Base-by-base conservation (phyloP, 64 coral and sea anemone species). In the Montipora sp. region DNA sequence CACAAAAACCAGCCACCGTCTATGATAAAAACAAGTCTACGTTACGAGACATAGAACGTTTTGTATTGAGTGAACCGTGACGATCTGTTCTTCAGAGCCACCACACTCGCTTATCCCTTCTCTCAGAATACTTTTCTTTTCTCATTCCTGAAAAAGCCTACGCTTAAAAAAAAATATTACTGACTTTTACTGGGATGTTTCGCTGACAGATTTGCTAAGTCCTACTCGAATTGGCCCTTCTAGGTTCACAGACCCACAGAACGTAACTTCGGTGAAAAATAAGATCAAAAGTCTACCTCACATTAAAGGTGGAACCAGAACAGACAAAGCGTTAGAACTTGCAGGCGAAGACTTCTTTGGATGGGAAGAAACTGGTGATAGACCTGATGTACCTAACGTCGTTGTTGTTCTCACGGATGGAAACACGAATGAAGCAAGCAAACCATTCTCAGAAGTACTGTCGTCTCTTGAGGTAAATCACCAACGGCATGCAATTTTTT, bases 341-440 rank as follows among this genome's bases (percentile, higher is more conserved):
- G 82, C 82, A 20, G 8, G 61, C 3, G 18, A 70, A 70, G 47
- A 85, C 3, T 50, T 85, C 19, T 85, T 85, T 50, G 82, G 82
- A 8, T 85, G 82, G 82, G 46, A 50, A 2, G 65, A 72, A 7
- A 71, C 43, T 12, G 82, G 63, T 11, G 82, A 85, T 19, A 85
- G 82, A 51, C 82, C 82, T 10, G 82, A 85, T 72, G 68, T 48
- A 85, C 82, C 82, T 1, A 85, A 85, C 5, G 82, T 85, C 6
- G 19, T 70, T 8, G 12, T 85, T 50, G 82, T 85, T 19, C 61
- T 85, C 16, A 85, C 82, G 8, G 82, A 85, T 50, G 82, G 82
- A 16, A 9, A 85, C 46, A 85, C 82, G 1, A 85, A 85, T 11
- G 7, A 48, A 50, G 82, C 63, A 20, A 85, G 82, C 43, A 72